phyloP scores from a whole-genome alignment of 2,888 invertebrate genomes.

The Dicycla oo region DNA sequence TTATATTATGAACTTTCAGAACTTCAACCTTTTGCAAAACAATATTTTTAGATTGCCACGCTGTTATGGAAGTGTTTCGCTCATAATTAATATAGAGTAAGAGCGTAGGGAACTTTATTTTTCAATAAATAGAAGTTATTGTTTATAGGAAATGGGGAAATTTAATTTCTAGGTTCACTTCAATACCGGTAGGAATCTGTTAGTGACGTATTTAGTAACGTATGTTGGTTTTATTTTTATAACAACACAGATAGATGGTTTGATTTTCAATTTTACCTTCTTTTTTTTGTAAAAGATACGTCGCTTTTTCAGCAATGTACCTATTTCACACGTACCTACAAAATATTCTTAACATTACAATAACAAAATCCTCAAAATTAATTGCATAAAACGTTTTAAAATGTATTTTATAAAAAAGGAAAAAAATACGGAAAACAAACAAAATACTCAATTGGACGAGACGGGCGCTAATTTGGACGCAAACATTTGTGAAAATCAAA shows the following conservation, averaged over 20 bases:
- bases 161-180: neutral
- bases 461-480: constrained; percentile 85
- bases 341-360: neutral
- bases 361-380: neutral
- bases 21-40: constrained; percentile 67
- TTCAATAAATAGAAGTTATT: constrained; percentile 8
- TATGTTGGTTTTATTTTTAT: neutral
- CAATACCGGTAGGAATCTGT: neutral
- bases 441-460: constrained; percentile 73
- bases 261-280: neutral
- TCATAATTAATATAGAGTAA: constrained; percentile 25
- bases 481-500: constrained; percentile 89
- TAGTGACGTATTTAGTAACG: neutral
- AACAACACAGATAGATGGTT: neutral
- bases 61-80: constrained; percentile 11
- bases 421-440: constrained; percentile 64
- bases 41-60: constrained; percentile 55
- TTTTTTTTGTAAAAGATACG: no score
- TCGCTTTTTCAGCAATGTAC: neutral
- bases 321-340: neutral
- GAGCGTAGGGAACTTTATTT: constrained; percentile 4
- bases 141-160: neutral
- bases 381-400: neutral
- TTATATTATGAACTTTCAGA: constrained; percentile 77
- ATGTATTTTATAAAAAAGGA: constrained; percentile 24